These are phyloP conservation scores for Yponomeuta plumbellus DNA, from an alignment of 2,888 invertebrate species.

Conservation along the genomic window DNA sequence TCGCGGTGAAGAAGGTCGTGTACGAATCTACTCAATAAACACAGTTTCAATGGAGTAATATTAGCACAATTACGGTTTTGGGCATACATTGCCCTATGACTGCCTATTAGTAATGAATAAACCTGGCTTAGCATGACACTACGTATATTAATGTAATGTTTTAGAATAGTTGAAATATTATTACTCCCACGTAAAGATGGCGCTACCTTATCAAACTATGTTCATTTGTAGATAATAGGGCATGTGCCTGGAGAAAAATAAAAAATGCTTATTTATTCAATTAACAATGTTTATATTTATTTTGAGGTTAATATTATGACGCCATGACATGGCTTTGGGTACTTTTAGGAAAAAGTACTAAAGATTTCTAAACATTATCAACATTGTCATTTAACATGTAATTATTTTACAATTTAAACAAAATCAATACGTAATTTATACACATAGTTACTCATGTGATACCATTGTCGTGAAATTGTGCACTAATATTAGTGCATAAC, in stretches of 20 bases:
- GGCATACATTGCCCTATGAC: no score
- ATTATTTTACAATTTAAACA: slow-evolving; percentile 49
- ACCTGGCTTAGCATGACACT: no score
- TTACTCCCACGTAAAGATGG: no score
- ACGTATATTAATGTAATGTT: no score
- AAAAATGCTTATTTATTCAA: slow-evolving; percentile 40
- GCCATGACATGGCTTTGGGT: slow-evolving; percentile 63
- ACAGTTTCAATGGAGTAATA: no score
- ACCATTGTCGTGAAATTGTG: slow-evolving; percentile 44
- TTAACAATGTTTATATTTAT: slow-evolving; percentile 76
- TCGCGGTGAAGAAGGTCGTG: no score
- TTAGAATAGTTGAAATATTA: no score
- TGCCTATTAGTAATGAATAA: no score
- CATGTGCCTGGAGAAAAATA: slow-evolving; percentile 3
- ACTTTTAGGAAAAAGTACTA: slow-evolving; percentile 65
- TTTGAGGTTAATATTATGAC: slow-evolving; percentile 71
- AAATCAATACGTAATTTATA: slow-evolving; percentile 39
- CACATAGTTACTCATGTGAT: not conserved
- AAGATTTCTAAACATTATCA: slow-evolving; percentile 63
- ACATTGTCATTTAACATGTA: slow-evolving; percentile 57
- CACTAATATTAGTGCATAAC: slow-evolving; percentile 57
- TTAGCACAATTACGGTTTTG: no score
- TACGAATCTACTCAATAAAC: no score
- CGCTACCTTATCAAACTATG: no score
- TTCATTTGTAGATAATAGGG: no score